phyloP scores from a whole-genome alignment of 2,797 vertebrate species.

The Nyctalus aviator region DNA sequence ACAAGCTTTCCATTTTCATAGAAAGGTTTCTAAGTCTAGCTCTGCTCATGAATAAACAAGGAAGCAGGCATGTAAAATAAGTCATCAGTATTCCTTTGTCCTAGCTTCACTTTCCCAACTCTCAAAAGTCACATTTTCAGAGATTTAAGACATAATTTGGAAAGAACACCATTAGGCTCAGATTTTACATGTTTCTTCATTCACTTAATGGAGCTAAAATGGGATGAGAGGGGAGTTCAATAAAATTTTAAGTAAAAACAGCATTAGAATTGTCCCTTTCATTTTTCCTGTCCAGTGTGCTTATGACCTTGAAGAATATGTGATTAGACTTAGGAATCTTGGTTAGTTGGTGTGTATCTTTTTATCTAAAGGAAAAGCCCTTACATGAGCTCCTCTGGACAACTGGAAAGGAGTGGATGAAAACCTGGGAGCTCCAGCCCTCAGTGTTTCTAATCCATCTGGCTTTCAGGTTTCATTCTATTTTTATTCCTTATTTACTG shows the following conservation, averaged over 20 bases:
- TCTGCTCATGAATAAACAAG: neutral
- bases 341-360: neutral
- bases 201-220: neutral
- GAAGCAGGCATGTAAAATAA: neutral
- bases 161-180: neutral
- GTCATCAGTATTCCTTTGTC: neutral
- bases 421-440: neutral
- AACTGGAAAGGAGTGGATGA: neutral
- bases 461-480: neutral
- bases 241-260: slow-evolving; percentile 52
- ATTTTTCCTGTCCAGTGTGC: neutral
- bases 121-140: slow-evolving; percentile 8
- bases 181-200: neutral
- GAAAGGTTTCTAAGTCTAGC: neutral
- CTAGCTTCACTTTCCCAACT: slow-evolving; percentile 13
- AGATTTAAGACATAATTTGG: neutral
- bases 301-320: neutral
- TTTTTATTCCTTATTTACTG: neutral
- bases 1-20: neutral
- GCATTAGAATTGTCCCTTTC: neutral
- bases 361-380: neutral
- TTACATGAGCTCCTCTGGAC: neutral
- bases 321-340: neutral
- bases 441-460: neutral
- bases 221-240: neutral